Conservation (phyloP, 1,140 invertebrate genomes). For the Caenorhabditis tropicalis region DNA sequence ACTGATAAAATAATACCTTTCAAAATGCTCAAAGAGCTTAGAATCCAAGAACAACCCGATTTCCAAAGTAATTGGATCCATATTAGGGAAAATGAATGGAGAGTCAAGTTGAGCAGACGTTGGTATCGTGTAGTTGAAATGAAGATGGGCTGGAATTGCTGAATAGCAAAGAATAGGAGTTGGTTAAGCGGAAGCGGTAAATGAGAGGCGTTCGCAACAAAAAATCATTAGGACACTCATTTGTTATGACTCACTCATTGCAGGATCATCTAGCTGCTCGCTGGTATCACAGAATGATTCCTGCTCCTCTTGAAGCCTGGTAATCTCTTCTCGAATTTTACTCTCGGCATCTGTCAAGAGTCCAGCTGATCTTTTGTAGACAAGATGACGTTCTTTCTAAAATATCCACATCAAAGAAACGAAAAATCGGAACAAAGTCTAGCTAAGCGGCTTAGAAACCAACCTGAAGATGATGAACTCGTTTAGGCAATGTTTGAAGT, state of each 20-base stretch:
- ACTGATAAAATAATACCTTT: too few relatives aligned
- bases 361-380: conserved; percentile 63
- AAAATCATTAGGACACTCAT: neutral
- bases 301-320: conserved; percentile 56
- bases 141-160: conserved; percentile 49
- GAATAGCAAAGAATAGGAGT: conserved; percentile 28
- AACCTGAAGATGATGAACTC: conserved; percentile 62
- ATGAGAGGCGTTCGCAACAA: conserved; percentile 1
- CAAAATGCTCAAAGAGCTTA: conserved; percentile 69
- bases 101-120: conserved; percentile 67
- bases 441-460: neutral
- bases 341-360: conserved; percentile 63
- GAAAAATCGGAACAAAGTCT: neutral
- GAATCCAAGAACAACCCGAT: conserved; percentile 71
- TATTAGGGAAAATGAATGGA: conserved; percentile 71
- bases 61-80: conserved; percentile 71
- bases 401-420: neutral
- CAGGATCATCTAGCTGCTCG: conserved; percentile 60
- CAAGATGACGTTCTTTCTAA: conserved; percentile 62
- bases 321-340: conserved; percentile 53
- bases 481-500: conserved; percentile 67
- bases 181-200: neutral
- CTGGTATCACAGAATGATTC: conserved; percentile 69
- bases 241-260: neutral
- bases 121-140: conserved; percentile 69